Percentiles rank a stretch among this genome's conserved stretches.
These are phyloP conservation scores for Rallus limicola DNA, from an alignment of 2,113 vertebrate species.

Conservation along the genomic window DNA sequence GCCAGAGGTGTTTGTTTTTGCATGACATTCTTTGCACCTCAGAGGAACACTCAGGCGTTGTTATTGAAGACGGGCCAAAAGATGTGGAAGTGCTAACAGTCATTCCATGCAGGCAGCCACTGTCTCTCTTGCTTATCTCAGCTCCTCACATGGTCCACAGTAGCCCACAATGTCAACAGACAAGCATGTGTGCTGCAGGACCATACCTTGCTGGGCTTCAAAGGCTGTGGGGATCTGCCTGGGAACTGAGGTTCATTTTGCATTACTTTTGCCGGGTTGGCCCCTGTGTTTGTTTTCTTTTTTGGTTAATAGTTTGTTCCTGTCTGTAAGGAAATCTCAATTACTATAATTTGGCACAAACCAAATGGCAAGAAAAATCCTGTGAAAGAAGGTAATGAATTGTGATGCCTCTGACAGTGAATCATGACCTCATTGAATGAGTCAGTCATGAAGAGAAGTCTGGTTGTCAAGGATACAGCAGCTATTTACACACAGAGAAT, in stretches of 20 bases:
- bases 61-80: not conserved
- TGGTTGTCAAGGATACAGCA: conserved; percentile 26
- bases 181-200: not conserved
- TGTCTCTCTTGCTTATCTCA: not conserved
- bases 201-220: not conserved
- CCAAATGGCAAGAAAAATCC: not conserved
- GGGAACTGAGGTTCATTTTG: not conserved
- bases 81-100: not conserved
- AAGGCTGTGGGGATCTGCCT: not conserved
- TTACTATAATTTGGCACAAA: conserved; percentile 24
- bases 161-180: not conserved
- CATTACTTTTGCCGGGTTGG: not conserved
- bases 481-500: not conserved
- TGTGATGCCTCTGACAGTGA: conserved; percentile 9
- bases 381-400: conserved; percentile 5
- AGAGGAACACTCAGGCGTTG: not conserved
- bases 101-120: not conserved
- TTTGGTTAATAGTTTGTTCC: not conserved
- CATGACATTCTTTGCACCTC: not conserved
- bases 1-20: not conserved
- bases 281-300: not conserved
- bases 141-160: not conserved
- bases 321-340: conserved; percentile 16
- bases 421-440: conserved; percentile 16
- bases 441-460: not conserved